phyloP scores from a whole-genome alignment of 2,113 vertebrate species.

The Diphyllodes magnificus region DNA sequence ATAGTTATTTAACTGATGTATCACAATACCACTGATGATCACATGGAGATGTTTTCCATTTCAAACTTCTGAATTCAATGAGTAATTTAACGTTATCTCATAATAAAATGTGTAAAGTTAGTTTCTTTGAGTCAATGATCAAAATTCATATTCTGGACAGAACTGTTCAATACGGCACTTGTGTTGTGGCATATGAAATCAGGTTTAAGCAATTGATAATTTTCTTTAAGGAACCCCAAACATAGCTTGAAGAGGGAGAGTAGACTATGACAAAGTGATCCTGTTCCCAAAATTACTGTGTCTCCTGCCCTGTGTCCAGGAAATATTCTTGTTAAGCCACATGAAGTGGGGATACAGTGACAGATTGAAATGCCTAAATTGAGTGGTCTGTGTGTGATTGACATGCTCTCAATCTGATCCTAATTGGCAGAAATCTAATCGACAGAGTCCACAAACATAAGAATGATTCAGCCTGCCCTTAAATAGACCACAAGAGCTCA shows the following conservation, averaged over 20 bases:
- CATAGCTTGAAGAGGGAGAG: neutral
- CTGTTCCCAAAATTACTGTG: neutral
- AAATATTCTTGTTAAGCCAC: neutral
- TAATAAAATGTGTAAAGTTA: neutral
- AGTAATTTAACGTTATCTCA: neutral
- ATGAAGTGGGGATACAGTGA: neutral
- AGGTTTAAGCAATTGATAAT: neutral
- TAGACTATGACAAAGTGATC: neutral
- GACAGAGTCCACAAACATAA: neutral
- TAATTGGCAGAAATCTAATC: neutral
- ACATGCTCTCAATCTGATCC: neutral
- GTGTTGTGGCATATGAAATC: neutral
- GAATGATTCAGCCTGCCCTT: neutral
- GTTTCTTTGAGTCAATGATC: neutral
- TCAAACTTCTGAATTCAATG: neutral
- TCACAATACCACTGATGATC: neutral
- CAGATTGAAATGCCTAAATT: neutral
- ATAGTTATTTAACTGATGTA: neutral
- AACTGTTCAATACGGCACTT: neutral
- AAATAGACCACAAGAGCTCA: neutral
- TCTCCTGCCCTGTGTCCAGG: neutral
- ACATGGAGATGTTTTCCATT: neutral
- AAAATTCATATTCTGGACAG: neutral
- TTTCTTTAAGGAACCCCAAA: neutral
- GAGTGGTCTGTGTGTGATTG: neutral